Percentiles rank a stretch among this genome's conserved stretches.
Conservation (phyloP, 1,140 invertebrate species). For the Myzus persicae region DNA sequence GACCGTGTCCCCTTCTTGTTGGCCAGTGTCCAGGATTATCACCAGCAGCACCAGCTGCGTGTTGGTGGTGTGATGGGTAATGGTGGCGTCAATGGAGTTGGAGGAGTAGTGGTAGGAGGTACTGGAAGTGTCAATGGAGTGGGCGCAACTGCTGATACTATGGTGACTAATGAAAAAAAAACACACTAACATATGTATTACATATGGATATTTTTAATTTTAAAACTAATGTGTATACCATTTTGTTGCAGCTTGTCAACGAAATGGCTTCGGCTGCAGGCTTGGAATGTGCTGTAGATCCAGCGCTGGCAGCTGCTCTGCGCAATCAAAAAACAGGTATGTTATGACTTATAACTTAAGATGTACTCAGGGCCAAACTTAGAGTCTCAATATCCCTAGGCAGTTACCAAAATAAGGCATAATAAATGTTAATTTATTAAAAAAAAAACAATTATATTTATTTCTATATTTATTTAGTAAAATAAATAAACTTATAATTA, state of each 20-base stretch:
- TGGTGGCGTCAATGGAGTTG: not conserved
- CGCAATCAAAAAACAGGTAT: constrained; percentile 83
- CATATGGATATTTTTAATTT: not conserved
- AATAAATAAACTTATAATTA: too few species aligned
- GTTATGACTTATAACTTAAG: not conserved
- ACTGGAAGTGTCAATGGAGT: not conserved
- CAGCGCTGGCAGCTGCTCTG: constrained; percentile 87
- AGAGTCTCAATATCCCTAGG: too few species aligned
- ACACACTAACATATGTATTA: not conserved
- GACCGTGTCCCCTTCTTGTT: constrained; percentile 96
- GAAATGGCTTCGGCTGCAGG: constrained; percentile 98
- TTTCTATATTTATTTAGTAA: too few species aligned
- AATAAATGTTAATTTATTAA: too few species aligned
- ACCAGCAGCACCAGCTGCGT: constrained; percentile 68
- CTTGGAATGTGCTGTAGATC: constrained; percentile 91
- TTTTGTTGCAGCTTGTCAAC: constrained; percentile 75
- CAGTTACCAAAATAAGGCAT: too few species aligned
- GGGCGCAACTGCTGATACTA: not conserved
- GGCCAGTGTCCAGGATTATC: constrained; percentile 93
- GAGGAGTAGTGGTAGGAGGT: not conserved
- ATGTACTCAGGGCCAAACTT: too few species aligned
- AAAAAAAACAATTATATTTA: too few species aligned
- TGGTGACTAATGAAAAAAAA: not conserved
- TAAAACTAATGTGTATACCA: not conserved
- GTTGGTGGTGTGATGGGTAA: not conserved